Base-by-base conservation (phyloP, 2,113 vertebrate genomes). In the Axis porcinus region DNA sequence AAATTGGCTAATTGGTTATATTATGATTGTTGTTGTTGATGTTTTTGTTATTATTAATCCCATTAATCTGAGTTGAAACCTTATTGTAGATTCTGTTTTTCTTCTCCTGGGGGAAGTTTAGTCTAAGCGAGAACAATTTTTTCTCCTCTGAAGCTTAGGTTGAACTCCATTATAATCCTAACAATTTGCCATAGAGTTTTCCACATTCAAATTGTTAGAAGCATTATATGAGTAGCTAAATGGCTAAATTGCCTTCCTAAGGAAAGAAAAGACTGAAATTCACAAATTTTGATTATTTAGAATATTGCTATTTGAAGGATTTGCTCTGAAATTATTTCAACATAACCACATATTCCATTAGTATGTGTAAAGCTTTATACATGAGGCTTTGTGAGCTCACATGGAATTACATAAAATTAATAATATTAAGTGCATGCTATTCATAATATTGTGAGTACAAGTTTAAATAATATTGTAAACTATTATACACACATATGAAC, bases 41-140 rank as follows among this genome's bases (percentile, higher is more conserved):
- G 27, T 45, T 93, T 92, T 94, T 92, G 86, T 93, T 95, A 62
- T 91, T 97, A 96, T 95, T 96, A 96, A 81, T 92, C 16, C 64
- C 43, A 84, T 94, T 93, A 70, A 92, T 91, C 79, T 95, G 85
- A 93, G 52, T 58, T 90, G 67, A 96, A 85, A 85, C 4, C 36
- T 94, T 89, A 83, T 85, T 95, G n/a, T 76, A 87, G 64, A 60
- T 94, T 96, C 60, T 81, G 2, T 33, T 97, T 96, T 86, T 91
- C 55, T 97, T 94, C 89, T 94, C 91, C 91, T 78, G 25, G 97
- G 81, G 62, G 84, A 92, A 97, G 21, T 92, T 95, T 79, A 76
- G 36, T 50, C 60, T 95, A 52, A 86, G 54, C 28, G 54, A 97
- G 60, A 91, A 74, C 25, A 43, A 21, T 60, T 45, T 89, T 96